Evolutionary conservation across 2,888 invertebrate genomes (phyloP), one percentile per base, ranked within the genome.

Genomic region (Eristalinus aeneus): DNA sequence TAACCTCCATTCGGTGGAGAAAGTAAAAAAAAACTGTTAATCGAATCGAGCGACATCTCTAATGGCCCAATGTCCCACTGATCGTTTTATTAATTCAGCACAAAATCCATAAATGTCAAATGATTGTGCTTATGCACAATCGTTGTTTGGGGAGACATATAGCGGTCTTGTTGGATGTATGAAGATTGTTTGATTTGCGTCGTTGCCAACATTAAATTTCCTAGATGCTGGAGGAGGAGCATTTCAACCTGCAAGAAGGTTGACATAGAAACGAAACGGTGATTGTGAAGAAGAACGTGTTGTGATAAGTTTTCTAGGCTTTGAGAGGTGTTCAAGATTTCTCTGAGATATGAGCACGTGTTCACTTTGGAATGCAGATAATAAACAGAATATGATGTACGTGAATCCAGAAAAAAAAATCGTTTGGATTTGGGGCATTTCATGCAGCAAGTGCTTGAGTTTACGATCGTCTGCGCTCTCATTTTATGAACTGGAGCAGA

Each of bases 1-100:
- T 77, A 77, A 77, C 69, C 20, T 46, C 46, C 16, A 46, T 46
- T 46, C 46, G 20, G 31, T 32, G 71, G 77, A 71, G 77, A 77
- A 77, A 77, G 77, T 64, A 12, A 34, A 20, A 34, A 4, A 34
- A 34, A 34, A 46, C 32, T 61, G 53, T 63, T 31, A 60, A 61
- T 69, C 9, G 68, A 58, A 9, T 34, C 56, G 36, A 31, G 32
- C 22, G 69, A 60, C 34, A 71, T 61, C 61, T 10, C 39, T 22
- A 11, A 9, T 12, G 54, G 10, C 20, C 9, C 46, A 46, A 16
- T 20, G 20, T 53, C 32, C 31, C 12, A 27, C 23, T 39, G 63
- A 27, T 27, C 27, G 12, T 32, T 56, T 77, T 56, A 69, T 72
- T 65, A 46, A 69, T 53, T 68, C 67, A 53, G 53, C 27, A 12